These are phyloP conservation scores for Chromoteleia sp. DNA, from an alignment of 2,888 invertebrate genomes.

Conservation along the genomic window DNA sequence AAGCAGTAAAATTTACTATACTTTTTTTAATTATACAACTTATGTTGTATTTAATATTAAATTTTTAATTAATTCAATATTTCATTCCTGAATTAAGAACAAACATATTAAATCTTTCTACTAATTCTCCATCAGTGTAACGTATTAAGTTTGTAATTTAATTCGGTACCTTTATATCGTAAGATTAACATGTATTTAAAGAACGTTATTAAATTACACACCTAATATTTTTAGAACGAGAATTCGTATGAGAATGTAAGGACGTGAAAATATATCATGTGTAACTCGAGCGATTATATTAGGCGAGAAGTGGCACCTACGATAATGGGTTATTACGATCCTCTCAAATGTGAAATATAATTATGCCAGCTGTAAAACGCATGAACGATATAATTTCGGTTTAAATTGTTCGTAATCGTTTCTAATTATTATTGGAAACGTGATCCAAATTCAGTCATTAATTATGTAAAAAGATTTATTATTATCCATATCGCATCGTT, in stretches of 20 bases:
- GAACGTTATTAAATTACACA: too few species aligned
- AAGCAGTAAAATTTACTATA: too few species aligned
- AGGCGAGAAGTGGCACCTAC: background rate
- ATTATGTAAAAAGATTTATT: background rate
- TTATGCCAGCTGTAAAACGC: constrained; percentile 16
- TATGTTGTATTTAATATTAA: too few species aligned
- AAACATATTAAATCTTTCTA: too few species aligned
- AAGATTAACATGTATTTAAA: too few species aligned
- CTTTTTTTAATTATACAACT: too few species aligned
- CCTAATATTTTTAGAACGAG: background rate
- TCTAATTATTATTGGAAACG: constrained; percentile 1
- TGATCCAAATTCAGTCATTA: background rate
- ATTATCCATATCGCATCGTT: too few species aligned
- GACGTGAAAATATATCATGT: constrained; percentile 18
- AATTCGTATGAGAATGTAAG: constrained; percentile 3
- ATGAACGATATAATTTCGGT: constrained; percentile 8
- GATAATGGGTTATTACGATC: constrained; percentile 18
- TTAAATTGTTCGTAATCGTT: constrained; percentile 12
- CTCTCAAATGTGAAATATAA: constrained; percentile 21
- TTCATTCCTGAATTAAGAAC: too few species aligned
- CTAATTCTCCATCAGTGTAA: too few species aligned
- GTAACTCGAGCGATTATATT: constrained; percentile 18
- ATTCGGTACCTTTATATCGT: too few species aligned
- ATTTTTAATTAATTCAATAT: too few species aligned
- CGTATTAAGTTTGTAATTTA: too few species aligned